Evolutionary conservation across 1,140 invertebrate genomes (phyloP), one percentile per base, ranked within the genome.

Genomic region (Aethina tumida): DNA sequence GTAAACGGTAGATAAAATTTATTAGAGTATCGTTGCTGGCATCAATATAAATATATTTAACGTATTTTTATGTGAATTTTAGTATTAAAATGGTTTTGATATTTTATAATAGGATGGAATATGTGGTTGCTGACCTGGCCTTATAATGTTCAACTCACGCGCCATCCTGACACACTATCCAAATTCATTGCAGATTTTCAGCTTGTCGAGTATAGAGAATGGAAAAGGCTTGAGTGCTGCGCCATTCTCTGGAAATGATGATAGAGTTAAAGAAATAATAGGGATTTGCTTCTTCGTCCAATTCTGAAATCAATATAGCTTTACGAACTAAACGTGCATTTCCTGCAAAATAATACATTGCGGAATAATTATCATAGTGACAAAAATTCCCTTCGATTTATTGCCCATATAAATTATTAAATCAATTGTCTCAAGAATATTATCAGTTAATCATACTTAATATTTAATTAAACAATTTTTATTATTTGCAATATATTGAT

Each of bases 161-260:
- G 43, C 55, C 35, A 43, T 31, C 31, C 25, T 49, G 49, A 50
- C 47, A 47, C 35, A 50, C 50, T 60, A 58, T 58, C 55, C 58
- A 59, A 60, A 59, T 60, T 60, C 58, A 58, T 59, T 59, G 55
- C 56, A 55, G 56, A 60, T 59, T 58, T 60, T 56, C 55, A 55
- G 53, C 53, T 55, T 56, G 45, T 55, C 55, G 55, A 50, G 48
- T 58, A 46, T 48, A 47, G 50, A 52, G 55, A 59, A 57, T 57
- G 48, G 53, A 52, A 29, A 42, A 55, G 36, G 49, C 46, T 54
- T 52, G 52, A 52, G 50, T 53, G 51, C 45, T 43, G 47, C 48
- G 50, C 53, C 54, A 53, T 55, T 54, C 53, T 36, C 47, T 39
- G 44, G 39, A 48, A 55, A 56, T 53, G 50, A 59, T 55, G 54